phyloP scores from a whole-genome alignment of 2,113 vertebrate species.

The Aepyceros melampus region DNA sequence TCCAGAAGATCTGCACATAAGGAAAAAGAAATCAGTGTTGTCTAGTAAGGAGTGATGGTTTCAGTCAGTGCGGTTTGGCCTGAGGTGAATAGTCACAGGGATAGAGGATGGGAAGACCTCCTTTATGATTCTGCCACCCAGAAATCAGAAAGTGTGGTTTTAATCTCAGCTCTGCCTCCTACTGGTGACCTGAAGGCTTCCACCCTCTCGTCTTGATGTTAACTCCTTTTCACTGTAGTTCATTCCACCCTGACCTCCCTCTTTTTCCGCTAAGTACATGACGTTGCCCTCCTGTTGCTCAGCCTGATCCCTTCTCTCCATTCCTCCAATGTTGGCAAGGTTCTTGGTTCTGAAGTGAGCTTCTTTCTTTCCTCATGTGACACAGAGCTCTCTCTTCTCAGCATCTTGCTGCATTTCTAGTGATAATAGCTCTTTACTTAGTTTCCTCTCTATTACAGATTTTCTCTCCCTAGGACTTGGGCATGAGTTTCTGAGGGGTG shows the following conservation, averaged over 20 bases:
- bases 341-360: neutral
- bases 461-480: slow-evolving; percentile 7
- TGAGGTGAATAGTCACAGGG: neutral
- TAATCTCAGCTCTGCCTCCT: neutral
- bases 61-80: neutral
- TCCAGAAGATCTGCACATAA: neutral
- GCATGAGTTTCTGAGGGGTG: neutral
- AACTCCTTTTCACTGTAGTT: neutral
- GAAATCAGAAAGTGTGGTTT: neutral
- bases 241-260: neutral
- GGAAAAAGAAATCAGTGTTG: neutral
- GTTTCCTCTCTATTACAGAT: neutral
- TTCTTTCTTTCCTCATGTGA: neutral
- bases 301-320: neutral
- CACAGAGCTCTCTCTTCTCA: neutral
- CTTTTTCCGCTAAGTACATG: neutral
- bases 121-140: neutral
- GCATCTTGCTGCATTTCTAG: neutral
- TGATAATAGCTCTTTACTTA: slow-evolving; percentile 1
- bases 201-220: neutral
- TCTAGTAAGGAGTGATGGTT: neutral
- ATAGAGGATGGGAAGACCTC: neutral
- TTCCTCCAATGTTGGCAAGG: neutral
- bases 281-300: neutral
- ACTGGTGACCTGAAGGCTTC: neutral